Base-by-base conservation (phyloP, 1,140 invertebrate genomes). In the Hypothenemus hampei region DNA sequence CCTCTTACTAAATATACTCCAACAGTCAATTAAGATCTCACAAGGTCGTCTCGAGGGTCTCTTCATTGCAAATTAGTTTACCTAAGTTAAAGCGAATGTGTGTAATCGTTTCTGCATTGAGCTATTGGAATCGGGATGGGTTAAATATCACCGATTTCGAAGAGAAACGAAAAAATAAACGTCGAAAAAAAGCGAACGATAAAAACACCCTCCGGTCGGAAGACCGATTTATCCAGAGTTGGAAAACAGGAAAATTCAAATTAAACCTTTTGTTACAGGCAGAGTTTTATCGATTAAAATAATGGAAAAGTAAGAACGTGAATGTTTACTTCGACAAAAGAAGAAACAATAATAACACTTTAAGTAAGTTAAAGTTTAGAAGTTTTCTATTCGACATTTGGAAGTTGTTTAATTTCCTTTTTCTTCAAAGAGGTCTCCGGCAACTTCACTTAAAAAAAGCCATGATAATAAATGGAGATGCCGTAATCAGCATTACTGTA, bases 241-340 rank as follows among this genome's bases (percentile, higher is more conserved):
- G 43, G n/a, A 45, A 45, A 45, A 45, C 43, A 45, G 43, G 43
- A 45, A 45, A 45, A 29, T 45, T 29, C 4, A 45, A 45, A 45
- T 45, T 45, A 45, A 45, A 45, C 43, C 43, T 22, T 29, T 45
- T 45, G 22, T 45, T 19, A 40, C 39, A 20, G 18, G n/a, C n/a
- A n/a, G n/a, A n/a, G n/a, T n/a, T n/a, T n/a, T n/a, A n/a, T n/a
- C n/a, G n/a, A n/a, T n/a, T n/a, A n/a, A n/a, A n/a, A n/a, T n/a
- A n/a, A n/a, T n/a, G n/a, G n/a, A n/a, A n/a, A n/a, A n/a, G n/a
- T n/a, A n/a, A n/a, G 16, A 37, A 37, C 10, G 35, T 37, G 16
- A 37, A n/a, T n/a, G n/a, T n/a, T n/a, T n/a, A n/a, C n/a, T n/a
- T n/a, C n/a, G n/a, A n/a, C n/a, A n/a, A n/a, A n/a, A n/a, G n/a